These are phyloP conservation scores for Manduca sexta DNA, from an alignment of 1,140 invertebrate genomes.

Conservation along the genomic window DNA sequence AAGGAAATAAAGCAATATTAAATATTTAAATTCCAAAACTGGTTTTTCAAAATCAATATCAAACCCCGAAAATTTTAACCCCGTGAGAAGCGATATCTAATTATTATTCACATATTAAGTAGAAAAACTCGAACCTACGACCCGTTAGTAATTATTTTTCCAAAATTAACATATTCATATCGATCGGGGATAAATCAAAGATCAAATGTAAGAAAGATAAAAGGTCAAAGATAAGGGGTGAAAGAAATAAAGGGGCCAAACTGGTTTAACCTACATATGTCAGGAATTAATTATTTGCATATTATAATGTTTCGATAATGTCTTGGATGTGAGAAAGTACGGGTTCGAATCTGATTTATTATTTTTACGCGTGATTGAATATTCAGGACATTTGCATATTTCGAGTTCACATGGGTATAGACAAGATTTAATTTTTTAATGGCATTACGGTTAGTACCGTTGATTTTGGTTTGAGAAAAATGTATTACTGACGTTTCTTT, in stretches of 20 bases:
- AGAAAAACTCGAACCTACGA: conserved; percentile 23
- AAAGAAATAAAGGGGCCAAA: conserved; percentile 31
- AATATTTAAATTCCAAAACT: conserved; percentile 2
- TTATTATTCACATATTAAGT: conserved; percentile 67
- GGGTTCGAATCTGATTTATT: conserved; percentile 19
- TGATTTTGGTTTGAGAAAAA: too few relatives aligned
- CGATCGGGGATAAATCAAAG: conserved; percentile 61
- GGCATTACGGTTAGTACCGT: too few relatives aligned
- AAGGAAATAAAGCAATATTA: too few relatives aligned
- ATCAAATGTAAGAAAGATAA: conserved; percentile 11
- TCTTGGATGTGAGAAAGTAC: conserved; percentile 38
- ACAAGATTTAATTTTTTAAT: too few relatives aligned
- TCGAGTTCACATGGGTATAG: too few relatives aligned
- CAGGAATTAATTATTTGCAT: conserved; percentile 51
- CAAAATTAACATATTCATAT: conserved; percentile 53
- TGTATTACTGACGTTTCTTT: too few relatives aligned
- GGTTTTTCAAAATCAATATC: conserved; percentile 5
- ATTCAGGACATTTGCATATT: background rate
- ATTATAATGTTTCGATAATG: conserved; percentile 26
- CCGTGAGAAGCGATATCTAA: conserved; percentile 52
- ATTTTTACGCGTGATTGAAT: conserved; percentile 26
- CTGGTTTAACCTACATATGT: conserved; percentile 15
- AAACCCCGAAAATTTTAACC: conserved; percentile 36
- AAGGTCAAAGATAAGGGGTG: too few relatives aligned
- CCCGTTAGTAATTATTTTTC: conserved; percentile 31